Conservation (phyloP, 2,888 invertebrate species). For the Abscondita cerata region DNA sequence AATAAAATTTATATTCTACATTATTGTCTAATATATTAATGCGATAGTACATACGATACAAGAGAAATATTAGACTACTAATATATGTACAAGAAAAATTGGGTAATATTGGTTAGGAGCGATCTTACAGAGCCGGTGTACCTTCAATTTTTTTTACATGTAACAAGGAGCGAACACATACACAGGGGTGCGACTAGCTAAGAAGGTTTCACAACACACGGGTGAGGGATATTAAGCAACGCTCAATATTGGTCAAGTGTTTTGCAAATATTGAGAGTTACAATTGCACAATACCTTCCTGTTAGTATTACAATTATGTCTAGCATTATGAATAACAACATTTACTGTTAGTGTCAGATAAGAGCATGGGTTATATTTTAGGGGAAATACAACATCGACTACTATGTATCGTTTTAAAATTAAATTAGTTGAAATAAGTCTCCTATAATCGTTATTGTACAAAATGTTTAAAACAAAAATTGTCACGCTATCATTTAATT, state of each 20-base stretch:
- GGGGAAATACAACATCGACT: neutral
- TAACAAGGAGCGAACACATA: conserved; percentile 55
- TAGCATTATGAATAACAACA: conserved; percentile 28
- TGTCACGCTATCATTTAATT: too few species aligned
- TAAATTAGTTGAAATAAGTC: neutral
- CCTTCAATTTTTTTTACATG: conserved; percentile 47
- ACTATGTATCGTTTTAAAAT: neutral
- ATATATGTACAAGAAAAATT: conserved; percentile 51
- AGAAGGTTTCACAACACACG: conserved; percentile 49
- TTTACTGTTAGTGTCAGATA: conserved; percentile 26
- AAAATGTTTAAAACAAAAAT: neutral
- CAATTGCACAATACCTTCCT: conserved; percentile 31
- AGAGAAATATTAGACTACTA: conserved; percentile 43
- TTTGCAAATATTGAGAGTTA: conserved; percentile 28
- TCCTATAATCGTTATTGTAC: neutral
- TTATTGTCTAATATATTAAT: conserved; percentile 51
- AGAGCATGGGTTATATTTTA: conserved; percentile 13
- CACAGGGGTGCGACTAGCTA: conserved; percentile 51
- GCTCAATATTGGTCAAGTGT: conserved; percentile 32
- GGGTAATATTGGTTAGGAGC: conserved; percentile 30
- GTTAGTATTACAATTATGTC: conserved; percentile 37
- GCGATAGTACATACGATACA: conserved; percentile 30
- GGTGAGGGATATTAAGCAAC: conserved; percentile 42
- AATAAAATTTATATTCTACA: conserved; percentile 44
- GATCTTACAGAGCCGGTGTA: conserved; percentile 52